phyloP scores from a whole-genome alignment of 1,140 invertebrate species.

The Nephila pilipes region DNA sequence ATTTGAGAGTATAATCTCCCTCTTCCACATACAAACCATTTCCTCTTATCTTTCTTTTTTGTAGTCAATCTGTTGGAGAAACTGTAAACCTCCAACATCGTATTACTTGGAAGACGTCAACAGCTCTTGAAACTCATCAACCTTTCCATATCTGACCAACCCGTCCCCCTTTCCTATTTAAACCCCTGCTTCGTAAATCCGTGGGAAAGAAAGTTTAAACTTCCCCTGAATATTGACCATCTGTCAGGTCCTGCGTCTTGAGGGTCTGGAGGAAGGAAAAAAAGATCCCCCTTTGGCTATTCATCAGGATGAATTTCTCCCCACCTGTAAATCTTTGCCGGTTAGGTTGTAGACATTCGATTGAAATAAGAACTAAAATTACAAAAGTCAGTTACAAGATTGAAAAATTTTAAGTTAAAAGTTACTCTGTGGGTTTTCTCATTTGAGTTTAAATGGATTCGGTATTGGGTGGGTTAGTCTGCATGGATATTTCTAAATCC shows the following conservation, averaged over 20 bases:
- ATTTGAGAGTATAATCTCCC: no score
- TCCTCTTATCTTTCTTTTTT: neutral
- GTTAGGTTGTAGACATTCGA: neutral
- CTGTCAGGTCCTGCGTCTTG: neutral
- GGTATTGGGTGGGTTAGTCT: neutral
- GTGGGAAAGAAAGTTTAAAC: neutral
- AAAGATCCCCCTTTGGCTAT: neutral
- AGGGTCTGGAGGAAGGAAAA: neutral
- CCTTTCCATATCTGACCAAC: neutral
- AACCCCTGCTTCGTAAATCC: neutral
- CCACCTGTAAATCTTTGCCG: neutral
- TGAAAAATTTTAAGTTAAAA: neutral
- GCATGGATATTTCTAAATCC: neutral
- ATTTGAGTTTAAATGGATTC: neutral
- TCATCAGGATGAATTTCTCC: neutral
- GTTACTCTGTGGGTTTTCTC: neutral
- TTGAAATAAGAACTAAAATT: neutral
- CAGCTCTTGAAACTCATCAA: neutral
- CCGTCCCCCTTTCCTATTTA: neutral
- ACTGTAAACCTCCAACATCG: neutral
- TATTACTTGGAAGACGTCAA: slow-evolving; percentile 28
- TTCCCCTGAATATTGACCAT: slow-evolving; percentile 34
- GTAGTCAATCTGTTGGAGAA: neutral
- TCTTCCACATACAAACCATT: no score
- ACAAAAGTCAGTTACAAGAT: neutral